These are phyloP conservation scores for Phylloscopus collybita DNA, from an alignment of 2,797 vertebrate species.

Conservation along the genomic window DNA sequence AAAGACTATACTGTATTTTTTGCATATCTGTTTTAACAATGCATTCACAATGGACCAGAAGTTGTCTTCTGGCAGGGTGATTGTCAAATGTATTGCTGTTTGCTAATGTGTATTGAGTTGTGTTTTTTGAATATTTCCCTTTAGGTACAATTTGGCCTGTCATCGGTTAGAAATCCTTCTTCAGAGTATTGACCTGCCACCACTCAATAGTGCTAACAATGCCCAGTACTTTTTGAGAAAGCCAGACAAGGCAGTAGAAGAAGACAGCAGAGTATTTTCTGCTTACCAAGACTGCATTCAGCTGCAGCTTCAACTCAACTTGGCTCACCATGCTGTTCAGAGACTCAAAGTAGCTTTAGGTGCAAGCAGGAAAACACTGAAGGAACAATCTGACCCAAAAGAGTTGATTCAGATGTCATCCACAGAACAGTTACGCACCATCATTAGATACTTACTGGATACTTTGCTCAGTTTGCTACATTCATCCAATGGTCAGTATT, in stretches of 20 bases:
- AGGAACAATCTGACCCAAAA: constrained; percentile 76
- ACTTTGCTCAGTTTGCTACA: constrained; percentile 97
- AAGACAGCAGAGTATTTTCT: constrained; percentile 96
- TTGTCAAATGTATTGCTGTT: neutral
- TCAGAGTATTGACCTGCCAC: constrained; percentile 96
- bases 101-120: neutral
- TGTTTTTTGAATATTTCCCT: neutral
- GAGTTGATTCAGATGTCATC: constrained; percentile 93
- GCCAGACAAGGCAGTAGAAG: constrained; percentile 97
- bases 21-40: neutral
- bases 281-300: constrained; percentile 99
- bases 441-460: constrained; percentile 95
- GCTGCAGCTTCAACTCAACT: constrained; percentile 95
- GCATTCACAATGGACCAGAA: neutral
- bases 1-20: neutral
- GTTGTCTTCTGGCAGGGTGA: neutral
- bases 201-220: constrained; percentile 97
- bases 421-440: constrained; percentile 95
- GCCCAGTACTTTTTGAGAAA: constrained; percentile 98
- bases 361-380: constrained; percentile 84
- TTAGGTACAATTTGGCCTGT: constrained; percentile 96
- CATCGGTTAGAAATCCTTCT: constrained; percentile 96
- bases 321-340: constrained; percentile 96
- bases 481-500: constrained; percentile 90
- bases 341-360: constrained; percentile 93